Evolutionary conservation across 2,113 vertebrate species (phyloP).

Genomic region (Balaenoptera acutorostrata): DNA sequence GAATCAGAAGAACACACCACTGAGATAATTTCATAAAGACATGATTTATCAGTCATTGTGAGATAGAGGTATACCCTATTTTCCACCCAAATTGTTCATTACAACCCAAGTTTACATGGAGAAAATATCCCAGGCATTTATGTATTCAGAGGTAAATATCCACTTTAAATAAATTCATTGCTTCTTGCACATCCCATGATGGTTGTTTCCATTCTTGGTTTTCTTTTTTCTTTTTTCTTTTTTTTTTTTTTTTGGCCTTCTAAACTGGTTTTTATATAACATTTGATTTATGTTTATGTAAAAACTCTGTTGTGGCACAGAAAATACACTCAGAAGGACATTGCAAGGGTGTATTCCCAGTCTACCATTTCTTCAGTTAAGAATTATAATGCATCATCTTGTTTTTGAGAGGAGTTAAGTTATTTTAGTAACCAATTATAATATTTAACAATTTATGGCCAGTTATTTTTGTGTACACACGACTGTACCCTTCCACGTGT

Average conservation of each 20-base stretch:
- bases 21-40: neutral
- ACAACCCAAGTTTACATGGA: neutral
- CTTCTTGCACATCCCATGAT: neutral
- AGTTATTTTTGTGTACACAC: neutral
- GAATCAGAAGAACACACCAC: neutral
- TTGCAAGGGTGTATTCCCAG: neutral
- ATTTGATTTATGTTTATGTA: neutral
- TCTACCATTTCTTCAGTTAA: neutral
- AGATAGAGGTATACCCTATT: neutral
- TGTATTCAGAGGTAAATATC: neutral
- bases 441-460: neutral
- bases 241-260: neutral
- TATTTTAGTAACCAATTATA: neutral
- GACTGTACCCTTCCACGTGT: neutral
- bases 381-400: neutral
- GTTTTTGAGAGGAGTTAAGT: neutral
- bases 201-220: neutral
- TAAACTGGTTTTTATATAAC: neutral
- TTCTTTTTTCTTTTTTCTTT: neutral
- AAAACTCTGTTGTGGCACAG: neutral
- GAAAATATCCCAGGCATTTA: neutral
- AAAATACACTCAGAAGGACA: neutral
- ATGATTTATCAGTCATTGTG: accelerated
- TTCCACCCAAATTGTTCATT: too few relatives aligned
- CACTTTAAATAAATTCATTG: neutral